These are phyloP conservation scores for Sminthurides bifidus DNA, from an alignment of 1,140 invertebrate species.

Conservation along the genomic window DNA sequence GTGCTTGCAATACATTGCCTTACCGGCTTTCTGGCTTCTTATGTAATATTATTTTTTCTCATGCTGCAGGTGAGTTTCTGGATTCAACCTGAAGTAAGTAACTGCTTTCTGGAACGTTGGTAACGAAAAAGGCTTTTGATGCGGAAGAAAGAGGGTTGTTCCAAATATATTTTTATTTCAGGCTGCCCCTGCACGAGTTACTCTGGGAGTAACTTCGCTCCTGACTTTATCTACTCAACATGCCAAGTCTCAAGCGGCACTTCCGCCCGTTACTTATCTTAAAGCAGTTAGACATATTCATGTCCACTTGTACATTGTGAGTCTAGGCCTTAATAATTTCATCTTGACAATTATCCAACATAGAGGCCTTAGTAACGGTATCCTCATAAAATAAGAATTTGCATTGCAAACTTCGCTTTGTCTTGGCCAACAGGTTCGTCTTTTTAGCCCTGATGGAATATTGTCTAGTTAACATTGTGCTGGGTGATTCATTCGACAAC, in stretches of 20 bases:
- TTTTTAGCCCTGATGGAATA: conserved; percentile 91
- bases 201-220: conserved; percentile 75
- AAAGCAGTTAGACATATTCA: conserved; percentile 82
- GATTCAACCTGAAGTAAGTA: conserved; percentile 15
- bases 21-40: neutral
- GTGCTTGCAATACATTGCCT: neutral
- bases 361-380: neutral
- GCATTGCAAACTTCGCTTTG: neutral
- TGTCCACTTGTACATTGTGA: conserved; percentile 78
- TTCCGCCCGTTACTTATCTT: conserved; percentile 78
- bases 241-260: conserved; percentile 73
- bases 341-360: neutral
- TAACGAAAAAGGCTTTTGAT: neutral
- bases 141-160: too few species aligned
- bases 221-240: conserved; percentile 83
- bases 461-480: conserved; percentile 76
- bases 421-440: conserved; percentile 52
- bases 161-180: conserved; percentile 35
- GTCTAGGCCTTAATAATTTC: conserved; percentile 30
- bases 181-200: conserved; percentile 74
- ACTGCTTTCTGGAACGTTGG: neutral
- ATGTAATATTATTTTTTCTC: neutral
- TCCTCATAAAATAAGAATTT: neutral
- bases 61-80: conserved; percentile 4
- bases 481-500: conserved; percentile 49